Evolutionary conservation across 2,113 vertebrate genomes (phyloP).

Genomic region (Notiomystis cincta): DNA sequence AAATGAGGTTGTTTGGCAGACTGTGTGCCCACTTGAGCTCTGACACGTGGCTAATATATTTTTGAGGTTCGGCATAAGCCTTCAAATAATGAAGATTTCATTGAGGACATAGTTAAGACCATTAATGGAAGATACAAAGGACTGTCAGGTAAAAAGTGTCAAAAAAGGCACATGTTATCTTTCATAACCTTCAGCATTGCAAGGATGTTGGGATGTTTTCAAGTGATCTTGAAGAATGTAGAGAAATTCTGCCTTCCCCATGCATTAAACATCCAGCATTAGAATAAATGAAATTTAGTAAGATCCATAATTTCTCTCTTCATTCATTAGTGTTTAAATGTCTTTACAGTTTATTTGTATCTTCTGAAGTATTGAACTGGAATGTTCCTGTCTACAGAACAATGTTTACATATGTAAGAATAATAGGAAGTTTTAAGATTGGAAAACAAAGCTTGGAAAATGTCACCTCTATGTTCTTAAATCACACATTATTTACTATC

Average conservation of each 20-base stretch:
- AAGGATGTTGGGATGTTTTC: background rate
- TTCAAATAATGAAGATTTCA: slow-evolving; percentile 74
- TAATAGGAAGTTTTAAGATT: background rate
- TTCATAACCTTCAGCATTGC: background rate
- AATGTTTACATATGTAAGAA: background rate
- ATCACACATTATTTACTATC: background rate
- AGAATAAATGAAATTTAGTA: background rate
- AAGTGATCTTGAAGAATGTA: background rate
- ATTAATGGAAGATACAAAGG: slow-evolving; percentile 88
- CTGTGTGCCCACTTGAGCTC: background rate
- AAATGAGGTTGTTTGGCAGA: background rate
- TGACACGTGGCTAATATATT: background rate
- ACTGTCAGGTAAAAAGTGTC: slow-evolving; percentile 81
- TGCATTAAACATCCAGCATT: background rate
- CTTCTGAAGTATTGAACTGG: background rate
- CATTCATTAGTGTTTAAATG: background rate
- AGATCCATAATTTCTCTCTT: background rate
- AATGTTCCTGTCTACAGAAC: background rate
- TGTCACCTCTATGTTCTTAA: background rate
- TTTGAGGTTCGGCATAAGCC: slow-evolving; percentile 87
- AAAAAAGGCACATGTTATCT: background rate
- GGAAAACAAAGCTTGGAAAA: background rate
- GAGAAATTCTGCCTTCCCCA: background rate
- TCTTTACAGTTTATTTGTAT: background rate
- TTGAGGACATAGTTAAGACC: slow-evolving; percentile 80